These are phyloP conservation scores for Leptinotarsa lineolata DNA, from an alignment of 1,140 invertebrate species.

Conservation along the genomic window DNA sequence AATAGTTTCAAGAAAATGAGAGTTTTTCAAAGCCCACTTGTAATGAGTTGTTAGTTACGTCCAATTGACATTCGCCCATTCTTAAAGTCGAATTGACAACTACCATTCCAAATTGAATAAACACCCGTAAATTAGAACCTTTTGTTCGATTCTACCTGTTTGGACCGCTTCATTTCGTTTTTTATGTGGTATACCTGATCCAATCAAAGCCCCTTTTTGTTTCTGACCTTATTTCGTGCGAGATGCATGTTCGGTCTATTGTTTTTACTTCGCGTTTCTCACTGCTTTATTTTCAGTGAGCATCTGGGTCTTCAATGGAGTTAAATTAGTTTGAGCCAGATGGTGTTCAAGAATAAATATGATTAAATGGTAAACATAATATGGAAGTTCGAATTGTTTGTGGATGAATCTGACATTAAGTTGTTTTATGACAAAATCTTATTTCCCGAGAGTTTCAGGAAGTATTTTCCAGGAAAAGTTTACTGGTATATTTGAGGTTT, in stretches of 20 bases:
- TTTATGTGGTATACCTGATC: neutral
- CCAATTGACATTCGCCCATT: too few species aligned
- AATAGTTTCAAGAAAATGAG: too few species aligned
- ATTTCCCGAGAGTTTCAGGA: too few species aligned
- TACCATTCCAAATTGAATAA: neutral
- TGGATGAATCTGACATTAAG: too few species aligned
- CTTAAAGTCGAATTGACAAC: neutral
- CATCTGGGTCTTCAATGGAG: neutral
- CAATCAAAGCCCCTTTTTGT: neutral
- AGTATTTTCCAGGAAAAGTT: too few species aligned
- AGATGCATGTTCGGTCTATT: neutral
- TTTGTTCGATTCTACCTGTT: conserved; percentile 7
- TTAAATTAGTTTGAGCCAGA: neutral
- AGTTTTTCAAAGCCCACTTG: too few species aligned
- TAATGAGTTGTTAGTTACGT: too few species aligned
- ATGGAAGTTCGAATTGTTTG: too few species aligned
- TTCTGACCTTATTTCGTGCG: neutral
- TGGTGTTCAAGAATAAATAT: neutral
- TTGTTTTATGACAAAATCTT: too few species aligned
- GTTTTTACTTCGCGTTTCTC: neutral
- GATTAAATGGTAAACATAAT: neutral
- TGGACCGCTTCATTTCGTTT: neutral
- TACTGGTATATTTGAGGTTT: too few species aligned
- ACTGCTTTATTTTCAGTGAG: neutral
- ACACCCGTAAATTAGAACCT: neutral